These are phyloP conservation scores for Yponomeuta sedellus DNA, from an alignment of 2,888 invertebrate genomes.

Conservation along the genomic window DNA sequence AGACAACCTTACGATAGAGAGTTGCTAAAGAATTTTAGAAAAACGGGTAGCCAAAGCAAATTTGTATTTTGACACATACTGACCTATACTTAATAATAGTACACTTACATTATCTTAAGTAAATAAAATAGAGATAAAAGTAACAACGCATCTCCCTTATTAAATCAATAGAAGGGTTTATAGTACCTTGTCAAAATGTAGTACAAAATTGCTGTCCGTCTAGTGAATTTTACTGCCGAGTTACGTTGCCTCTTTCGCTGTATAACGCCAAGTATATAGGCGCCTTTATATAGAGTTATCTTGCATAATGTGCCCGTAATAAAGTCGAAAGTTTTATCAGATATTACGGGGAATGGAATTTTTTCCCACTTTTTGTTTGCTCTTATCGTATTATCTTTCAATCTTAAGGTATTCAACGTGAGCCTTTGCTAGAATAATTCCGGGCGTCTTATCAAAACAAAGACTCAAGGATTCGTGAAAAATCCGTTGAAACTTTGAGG, in stretches of 20 bases:
- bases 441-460: not conserved
- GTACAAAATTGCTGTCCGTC: conserved; percentile 1
- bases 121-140: not conserved
- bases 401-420: not conserved
- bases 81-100: too few species aligned
- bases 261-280: not conserved
- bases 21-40: too few species aligned
- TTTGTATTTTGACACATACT: too few species aligned
- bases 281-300: not conserved
- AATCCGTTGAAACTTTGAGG: too few species aligned
- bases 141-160: not conserved
- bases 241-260: not conserved
- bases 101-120: too few species aligned
- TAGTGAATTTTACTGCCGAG: not conserved
- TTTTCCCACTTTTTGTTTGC: not conserved
- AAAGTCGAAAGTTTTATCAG: not conserved
- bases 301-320: not conserved
- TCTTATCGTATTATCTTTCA: not conserved
- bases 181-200: not conserved
- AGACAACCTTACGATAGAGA: too few species aligned
- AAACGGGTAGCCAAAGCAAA: too few species aligned
- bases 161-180: not conserved
- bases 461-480: too few species aligned
- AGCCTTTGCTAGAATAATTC: not conserved
- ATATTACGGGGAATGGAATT: not conserved